Base-by-base conservation (phyloP, 2,888 invertebrate genomes). In the Trachelus iudaicus region DNA sequence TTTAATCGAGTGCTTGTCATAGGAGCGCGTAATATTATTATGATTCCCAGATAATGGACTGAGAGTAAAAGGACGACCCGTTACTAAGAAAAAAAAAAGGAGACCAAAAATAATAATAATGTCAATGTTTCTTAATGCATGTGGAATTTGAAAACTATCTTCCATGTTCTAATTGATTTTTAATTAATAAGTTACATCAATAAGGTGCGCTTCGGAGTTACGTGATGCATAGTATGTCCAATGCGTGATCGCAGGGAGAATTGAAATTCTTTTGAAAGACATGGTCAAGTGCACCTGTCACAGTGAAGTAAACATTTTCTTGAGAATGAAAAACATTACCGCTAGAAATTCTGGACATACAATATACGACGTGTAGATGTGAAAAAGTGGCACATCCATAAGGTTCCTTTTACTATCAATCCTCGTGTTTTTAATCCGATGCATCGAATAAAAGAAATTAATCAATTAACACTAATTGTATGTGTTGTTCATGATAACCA, bases 401-500 rank as follows among this genome's bases (percentile, higher is more conserved):
- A 15, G 2, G 71, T 34, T 71, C 71, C 71, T 71, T 71, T 71
- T 71, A 71, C 71, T 34, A 12, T 71, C 71, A 71, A 71, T 71
- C 71, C 71, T 71, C 71, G 34, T 71, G 71, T 71, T 12, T 31
- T 71, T 9, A 56, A 56, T 56, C 11, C 71, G 2, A 33, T 71
- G 12, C 71, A 11, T 71, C 71, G 13, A 71, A 31, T 71, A 71
- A 56, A 23, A 56, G 9, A 56, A 71, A 71, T 71, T 71, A 69
- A 69, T 69, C 11, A 69, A 30, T 33, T 69, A 71, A 71, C 56
- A 71, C 71, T 71, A 71, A 71, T 71, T 34, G 71, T 71, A 71
- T 71, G 33, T 71, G 71, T 71, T 34, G 33, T 71, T 71, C 71
- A 71, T 71, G 71, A 71, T 71, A 71, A 71, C 71, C 71, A 71